Evolutionary conservation across 2,797 vertebrate genomes (phyloP).

Genomic region (Miichthys miiuy): DNA sequence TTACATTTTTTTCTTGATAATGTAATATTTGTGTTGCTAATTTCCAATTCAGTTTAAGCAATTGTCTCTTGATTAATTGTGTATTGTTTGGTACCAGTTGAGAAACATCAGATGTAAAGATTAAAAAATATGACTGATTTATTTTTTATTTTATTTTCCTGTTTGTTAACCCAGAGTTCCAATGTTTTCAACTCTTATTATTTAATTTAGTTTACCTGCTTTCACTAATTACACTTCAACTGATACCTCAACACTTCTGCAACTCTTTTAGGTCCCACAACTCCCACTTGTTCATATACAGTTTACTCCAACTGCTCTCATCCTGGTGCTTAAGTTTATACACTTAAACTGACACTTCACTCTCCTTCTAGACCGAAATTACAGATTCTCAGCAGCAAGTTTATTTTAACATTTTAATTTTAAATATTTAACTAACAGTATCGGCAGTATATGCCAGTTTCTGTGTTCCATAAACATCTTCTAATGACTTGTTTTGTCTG

Average conservation of each 20-base stretch:
- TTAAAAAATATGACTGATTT: not conserved
- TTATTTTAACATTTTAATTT: too few relatives aligned
- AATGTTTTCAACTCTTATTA: not conserved
- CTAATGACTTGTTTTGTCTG: too few relatives aligned
- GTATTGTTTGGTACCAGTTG: not conserved
- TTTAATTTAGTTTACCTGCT: not conserved
- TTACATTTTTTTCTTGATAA: not conserved
- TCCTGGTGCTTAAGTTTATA: not conserved
- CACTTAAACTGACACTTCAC: not conserved
- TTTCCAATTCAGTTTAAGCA: not conserved
- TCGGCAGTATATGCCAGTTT: too few relatives aligned
- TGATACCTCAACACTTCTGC: not conserved
- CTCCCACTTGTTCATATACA: not conserved
- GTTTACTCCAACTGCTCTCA: not conserved
- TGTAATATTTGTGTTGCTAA: slow-evolving; percentile 4
- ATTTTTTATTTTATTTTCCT: not conserved
- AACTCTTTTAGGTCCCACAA: not conserved
- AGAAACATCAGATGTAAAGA: not conserved
- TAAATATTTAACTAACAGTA: too few relatives aligned
- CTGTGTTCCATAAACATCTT: too few relatives aligned
- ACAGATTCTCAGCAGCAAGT: not conserved
- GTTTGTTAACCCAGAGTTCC: not conserved
- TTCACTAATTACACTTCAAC: not conserved
- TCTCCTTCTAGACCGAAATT: not conserved
- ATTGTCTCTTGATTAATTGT: slow-evolving; percentile 2